Evolutionary conservation across 1,140 invertebrate genomes (phyloP).

Genomic region (Drosophila leontia): DNA sequence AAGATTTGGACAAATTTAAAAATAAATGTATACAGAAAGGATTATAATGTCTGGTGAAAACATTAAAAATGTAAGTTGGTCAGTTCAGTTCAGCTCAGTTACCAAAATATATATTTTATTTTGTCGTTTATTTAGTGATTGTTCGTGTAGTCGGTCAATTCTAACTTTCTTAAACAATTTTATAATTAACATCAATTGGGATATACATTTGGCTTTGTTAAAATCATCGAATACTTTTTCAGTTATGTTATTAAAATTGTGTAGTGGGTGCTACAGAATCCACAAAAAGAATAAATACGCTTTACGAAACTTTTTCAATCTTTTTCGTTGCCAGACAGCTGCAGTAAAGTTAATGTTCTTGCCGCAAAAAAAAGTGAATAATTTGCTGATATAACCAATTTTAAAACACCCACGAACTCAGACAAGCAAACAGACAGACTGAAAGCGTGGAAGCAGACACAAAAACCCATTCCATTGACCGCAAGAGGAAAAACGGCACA

Average conservation of each 20-base stretch:
- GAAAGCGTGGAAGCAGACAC: slow-evolving; percentile 40
- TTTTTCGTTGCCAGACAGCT: slow-evolving; percentile 30
- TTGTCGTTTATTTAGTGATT: not conserved
- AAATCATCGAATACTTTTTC: not conserved
- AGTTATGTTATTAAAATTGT: not conserved
- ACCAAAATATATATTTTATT: not conserved
- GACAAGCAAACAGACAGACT: slow-evolving; percentile 34
- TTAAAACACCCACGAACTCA: slow-evolving; percentile 47
- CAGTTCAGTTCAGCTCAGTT: not conserved
- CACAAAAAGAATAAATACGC: not conserved
- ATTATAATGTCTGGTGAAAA: too few relatives aligned
- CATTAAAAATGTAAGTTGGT: too few relatives aligned
- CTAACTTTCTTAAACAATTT: not conserved
- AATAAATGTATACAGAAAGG: too few relatives aligned
- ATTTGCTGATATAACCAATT: slow-evolving; percentile 78
- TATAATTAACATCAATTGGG: not conserved
- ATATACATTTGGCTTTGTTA: not conserved
- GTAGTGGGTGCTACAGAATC: not conserved
- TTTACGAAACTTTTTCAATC: slow-evolving; percentile 39
- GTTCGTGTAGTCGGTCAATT: not conserved
- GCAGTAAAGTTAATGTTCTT: slow-evolving; percentile 37
- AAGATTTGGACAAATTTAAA: too few relatives aligned
- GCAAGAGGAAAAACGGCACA: slow-evolving; percentile 63
- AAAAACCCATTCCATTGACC: slow-evolving; percentile 69
- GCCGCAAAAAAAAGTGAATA: slow-evolving; percentile 37